Percentiles rank a stretch among this genome's conserved stretches.
These are phyloP conservation scores for Acleris sparsana DNA, from an alignment of 2,888 invertebrate species.

Conservation along the genomic window DNA sequence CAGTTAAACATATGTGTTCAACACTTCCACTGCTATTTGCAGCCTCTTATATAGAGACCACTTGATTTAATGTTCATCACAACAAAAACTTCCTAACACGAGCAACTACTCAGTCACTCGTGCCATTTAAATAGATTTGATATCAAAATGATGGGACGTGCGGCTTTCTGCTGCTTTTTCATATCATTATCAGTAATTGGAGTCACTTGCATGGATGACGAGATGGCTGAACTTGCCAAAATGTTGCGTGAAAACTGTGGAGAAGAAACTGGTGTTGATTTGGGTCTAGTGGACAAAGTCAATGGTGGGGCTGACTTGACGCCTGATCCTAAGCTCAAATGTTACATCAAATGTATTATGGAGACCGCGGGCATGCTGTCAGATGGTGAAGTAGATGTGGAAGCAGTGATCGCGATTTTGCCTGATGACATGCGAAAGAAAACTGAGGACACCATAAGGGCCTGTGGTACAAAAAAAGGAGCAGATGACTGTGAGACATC, in stretches of 20 bases:
- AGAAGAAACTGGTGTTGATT: conserved; percentile 65
- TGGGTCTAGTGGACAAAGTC: conserved; percentile 57
- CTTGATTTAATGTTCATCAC: conserved; percentile 2
- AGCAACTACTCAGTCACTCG: not conserved
- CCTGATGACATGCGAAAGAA: conserved; percentile 57
- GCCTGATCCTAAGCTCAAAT: conserved; percentile 64
- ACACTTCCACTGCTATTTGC: conserved; percentile 46
- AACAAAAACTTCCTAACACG: conserved; percentile 16
- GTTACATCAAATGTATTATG: conserved; percentile 76
- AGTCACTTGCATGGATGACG: conserved; percentile 56
- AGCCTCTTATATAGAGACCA: conserved; percentile 47
- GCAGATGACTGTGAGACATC: conserved; percentile 74
- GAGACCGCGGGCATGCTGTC: conserved; percentile 74
- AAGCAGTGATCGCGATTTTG: conserved; percentile 66
- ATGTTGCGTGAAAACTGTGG: conserved; percentile 70
- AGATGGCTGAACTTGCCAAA: conserved; percentile 69
- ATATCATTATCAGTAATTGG: conserved; percentile 38
- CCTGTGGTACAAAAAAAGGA: conserved; percentile 65
- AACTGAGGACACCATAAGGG: conserved; percentile 53
- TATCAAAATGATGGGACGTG: conserved; percentile 27
- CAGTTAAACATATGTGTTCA: conserved; percentile 41
- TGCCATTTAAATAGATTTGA: not conserved
- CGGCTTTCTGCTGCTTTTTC: conserved; percentile 35
- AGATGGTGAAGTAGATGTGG: conserved; percentile 68
- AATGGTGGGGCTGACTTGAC: conserved; percentile 64